Conservation (phyloP, 2,113 vertebrate species). For the Bothrops jararaca region DNA sequence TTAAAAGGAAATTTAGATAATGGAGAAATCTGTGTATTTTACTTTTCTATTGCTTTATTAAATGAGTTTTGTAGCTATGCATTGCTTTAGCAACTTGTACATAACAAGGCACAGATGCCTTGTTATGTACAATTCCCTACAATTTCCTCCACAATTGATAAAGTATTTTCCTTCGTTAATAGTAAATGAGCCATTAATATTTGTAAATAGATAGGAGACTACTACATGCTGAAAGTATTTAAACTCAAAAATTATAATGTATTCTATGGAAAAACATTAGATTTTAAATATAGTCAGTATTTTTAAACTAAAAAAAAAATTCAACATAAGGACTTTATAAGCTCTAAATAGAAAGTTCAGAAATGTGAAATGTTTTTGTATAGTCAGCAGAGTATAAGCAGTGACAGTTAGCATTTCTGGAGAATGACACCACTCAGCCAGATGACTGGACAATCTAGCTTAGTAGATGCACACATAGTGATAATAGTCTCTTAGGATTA, state of each 20-base stretch:
- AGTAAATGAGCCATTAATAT: constrained; percentile 28
- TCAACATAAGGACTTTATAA: neutral
- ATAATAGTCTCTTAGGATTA: neutral
- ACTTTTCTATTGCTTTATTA: constrained; percentile 41
- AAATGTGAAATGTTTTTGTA: constrained; percentile 23
- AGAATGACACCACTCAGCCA: neutral
- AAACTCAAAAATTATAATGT: constrained; percentile 31
- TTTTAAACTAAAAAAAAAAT: neutral
- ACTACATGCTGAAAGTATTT: constrained; percentile 35
- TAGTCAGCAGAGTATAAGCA: constrained; percentile 4
- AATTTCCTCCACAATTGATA: constrained; percentile 8
- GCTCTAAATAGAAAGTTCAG: neutral
- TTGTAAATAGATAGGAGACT: constrained; percentile 25
- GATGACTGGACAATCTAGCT: neutral
- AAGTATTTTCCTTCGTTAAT: constrained; percentile 33
- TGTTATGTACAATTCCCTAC: too few relatives aligned
- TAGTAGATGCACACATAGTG: neutral
- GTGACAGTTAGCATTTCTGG: neutral
- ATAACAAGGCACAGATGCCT: constrained; percentile 58
- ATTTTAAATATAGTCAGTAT: neutral
- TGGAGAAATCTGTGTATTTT: constrained; percentile 16
- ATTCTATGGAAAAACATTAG: neutral
- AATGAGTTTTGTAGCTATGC: constrained; percentile 2
- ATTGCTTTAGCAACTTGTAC: neutral
- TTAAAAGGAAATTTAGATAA: constrained; percentile 21